Evolutionary conservation across 2,888 invertebrate genomes (phyloP).

Genomic region (Spilosoma lubricipeda): DNA sequence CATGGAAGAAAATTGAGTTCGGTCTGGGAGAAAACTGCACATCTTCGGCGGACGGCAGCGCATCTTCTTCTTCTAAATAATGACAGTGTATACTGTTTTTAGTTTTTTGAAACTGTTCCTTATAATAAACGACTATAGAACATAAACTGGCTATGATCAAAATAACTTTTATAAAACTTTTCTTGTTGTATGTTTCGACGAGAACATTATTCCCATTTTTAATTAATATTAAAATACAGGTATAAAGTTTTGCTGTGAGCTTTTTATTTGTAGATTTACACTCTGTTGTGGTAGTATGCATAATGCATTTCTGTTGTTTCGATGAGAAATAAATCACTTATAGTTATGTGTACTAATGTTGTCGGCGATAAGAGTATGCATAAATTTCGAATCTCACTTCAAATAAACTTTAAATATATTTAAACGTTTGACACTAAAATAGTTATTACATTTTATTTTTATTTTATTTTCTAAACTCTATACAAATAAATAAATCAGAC

Average conservation of each 20-base stretch:
- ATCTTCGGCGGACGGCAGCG: conserved; percentile 50
- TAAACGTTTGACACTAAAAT: neutral
- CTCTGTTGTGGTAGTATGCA: neutral
- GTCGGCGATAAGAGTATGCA: neutral
- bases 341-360: neutral
- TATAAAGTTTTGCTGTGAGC: neutral
- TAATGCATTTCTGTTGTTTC: neutral
- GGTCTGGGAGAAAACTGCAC: conserved; percentile 48
- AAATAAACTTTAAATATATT: neutral
- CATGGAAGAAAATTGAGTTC: conserved; percentile 89
- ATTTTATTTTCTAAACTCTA: too few species aligned
- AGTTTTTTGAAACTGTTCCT: neutral
- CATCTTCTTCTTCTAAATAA: conserved; percentile 35
- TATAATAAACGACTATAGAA: conserved; percentile 24
- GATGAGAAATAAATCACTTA: neutral
- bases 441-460: neutral
- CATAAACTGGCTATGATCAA: conserved; percentile 21
- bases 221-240: neutral
- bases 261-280: neutral
- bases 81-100: conserved; percentile 35
- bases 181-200: conserved; percentile 20
- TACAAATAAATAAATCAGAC: too few species aligned
- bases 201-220: conserved; percentile 18
- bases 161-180: conserved; percentile 1
- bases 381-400: neutral